phyloP scores from a whole-genome alignment of 2,113 vertebrate genomes.

The Platycercus adscitus region DNA sequence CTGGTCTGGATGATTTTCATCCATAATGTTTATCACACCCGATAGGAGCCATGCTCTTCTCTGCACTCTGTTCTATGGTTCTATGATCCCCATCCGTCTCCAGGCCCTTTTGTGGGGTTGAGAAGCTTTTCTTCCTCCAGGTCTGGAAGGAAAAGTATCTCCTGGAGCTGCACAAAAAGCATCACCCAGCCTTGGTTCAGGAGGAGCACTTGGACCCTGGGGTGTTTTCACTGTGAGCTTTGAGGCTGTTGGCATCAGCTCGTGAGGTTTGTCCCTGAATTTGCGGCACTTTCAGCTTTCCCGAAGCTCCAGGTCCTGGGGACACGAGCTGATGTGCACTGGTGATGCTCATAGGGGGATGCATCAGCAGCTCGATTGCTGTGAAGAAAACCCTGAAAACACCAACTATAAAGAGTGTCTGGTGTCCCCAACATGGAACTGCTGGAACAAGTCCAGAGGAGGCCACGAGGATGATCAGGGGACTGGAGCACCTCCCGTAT shows the following conservation, averaged over 20 bases:
- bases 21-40: rapidly evolving
- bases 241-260: neutral
- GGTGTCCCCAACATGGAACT: too few species aligned
- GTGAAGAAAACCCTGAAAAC: neutral
- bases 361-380: neutral
- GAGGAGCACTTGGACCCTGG: neutral
- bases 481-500: too few species aligned
- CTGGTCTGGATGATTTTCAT: too few species aligned
- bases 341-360: neutral
- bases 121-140: neutral
- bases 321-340: rapidly evolving
- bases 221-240: neutral
- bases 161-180: neutral
- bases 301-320: neutral
- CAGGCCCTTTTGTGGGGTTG: too few species aligned
- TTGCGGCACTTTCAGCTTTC: neutral
- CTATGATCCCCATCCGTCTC: neutral
- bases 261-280: neutral
- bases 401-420: neutral
- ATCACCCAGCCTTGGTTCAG: rapidly evolving
- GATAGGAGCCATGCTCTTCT: rapidly evolving
- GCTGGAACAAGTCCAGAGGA: too few species aligned
- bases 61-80: neutral
- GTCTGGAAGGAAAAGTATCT: neutral
- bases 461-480: too few species aligned